A percentile compares a stretch with the other conserved stretches of the same genome.
These are phyloP conservation scores for Pogonognathellus flavescens DNA, from an alignment of 1,140 invertebrate genomes.

Conservation along the genomic window DNA sequence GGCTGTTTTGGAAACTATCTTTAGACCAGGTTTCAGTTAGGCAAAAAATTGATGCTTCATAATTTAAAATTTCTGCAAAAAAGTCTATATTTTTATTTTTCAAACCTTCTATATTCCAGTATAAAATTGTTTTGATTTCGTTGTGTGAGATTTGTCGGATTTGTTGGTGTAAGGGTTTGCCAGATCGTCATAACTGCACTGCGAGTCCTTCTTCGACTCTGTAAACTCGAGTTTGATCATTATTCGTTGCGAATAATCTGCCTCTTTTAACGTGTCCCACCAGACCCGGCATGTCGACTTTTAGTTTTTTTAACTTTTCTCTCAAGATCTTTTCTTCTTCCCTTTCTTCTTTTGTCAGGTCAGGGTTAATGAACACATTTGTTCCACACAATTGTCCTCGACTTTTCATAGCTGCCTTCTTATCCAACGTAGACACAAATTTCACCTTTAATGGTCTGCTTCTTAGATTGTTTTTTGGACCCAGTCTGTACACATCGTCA, in stretches of 20 bases:
- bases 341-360: not conserved
- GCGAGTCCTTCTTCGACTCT: not conserved
- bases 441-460: not conserved
- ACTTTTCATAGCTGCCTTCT: not conserved
- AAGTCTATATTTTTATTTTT: not conserved
- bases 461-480: not conserved
- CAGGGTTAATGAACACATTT: not conserved
- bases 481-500: not conserved
- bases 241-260: not conserved
- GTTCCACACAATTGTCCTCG: not conserved
- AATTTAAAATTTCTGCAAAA: not conserved
- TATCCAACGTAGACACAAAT: not conserved
- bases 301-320: not conserved
- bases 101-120: not conserved
- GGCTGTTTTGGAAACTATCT: too few relatives aligned
- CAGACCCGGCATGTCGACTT: not conserved
- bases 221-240: not conserved
- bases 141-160: not conserved
- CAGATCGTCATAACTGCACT: not conserved
- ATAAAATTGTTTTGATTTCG: not conserved
- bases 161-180: not conserved
- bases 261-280: not conserved
- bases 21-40: too few relatives aligned
- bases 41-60: too few relatives aligned
- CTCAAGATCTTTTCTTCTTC: not conserved